A percentile compares a stretch with the other conserved stretches of the same genome.
These are phyloP conservation scores for Nasalis larvatus DNA, from an alignment of 2,113 vertebrate species.

Conservation along the genomic window DNA sequence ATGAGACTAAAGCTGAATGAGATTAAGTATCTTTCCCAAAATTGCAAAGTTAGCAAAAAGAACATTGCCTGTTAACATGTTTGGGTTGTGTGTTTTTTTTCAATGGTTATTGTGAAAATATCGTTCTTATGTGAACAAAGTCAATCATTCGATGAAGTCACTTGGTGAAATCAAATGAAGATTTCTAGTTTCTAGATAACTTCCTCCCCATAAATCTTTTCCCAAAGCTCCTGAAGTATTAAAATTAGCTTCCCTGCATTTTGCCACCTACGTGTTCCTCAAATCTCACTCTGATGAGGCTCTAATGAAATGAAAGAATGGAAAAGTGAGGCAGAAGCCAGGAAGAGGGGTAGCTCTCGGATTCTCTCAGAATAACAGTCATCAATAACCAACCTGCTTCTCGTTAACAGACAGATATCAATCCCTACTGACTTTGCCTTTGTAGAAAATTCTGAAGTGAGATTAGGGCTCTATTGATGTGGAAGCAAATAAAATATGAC, in stretches of 20 bases:
- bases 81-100: neutral
- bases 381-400: neutral
- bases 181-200: neutral
- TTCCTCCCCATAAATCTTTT: neutral
- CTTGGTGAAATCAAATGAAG: neutral
- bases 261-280: neutral
- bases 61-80: neutral
- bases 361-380: neutral
- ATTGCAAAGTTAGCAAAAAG: conserved; percentile 5
- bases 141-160: neutral
- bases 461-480: neutral
- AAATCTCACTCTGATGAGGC: neutral
- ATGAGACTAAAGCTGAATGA: neutral
- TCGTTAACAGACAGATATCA: neutral
- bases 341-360: fast-evolving
- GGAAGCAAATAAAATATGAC: neutral
- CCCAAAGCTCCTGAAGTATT: neutral
- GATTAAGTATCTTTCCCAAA: neutral
- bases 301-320: neutral
- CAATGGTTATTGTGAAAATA: neutral
- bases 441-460: conserved; percentile 16
- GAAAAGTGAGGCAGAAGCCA: neutral
- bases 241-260: neutral
- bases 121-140: neutral
- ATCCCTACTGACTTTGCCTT: neutral